Percentiles rank a stretch among this genome's conserved stretches.
Conservation (phyloP, 2,888 invertebrate species). For the Protula sp. region DNA sequence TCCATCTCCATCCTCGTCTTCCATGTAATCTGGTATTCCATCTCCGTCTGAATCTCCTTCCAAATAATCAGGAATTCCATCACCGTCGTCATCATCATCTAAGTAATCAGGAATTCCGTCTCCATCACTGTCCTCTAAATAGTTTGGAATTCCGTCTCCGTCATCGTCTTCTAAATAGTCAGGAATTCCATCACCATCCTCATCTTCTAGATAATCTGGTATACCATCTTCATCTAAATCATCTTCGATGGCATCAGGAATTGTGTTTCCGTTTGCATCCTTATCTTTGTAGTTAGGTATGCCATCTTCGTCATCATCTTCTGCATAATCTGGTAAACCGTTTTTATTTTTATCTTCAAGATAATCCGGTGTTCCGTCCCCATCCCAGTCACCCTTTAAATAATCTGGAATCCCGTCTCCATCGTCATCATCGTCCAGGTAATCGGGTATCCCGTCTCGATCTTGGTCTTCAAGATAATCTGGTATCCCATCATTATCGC, state of each 20-base stretch:
- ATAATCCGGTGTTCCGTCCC: conserved; percentile 39
- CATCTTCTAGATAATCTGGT: conserved; percentile 30
- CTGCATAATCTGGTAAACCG: conserved; percentile 30
- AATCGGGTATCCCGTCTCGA: conserved; percentile 30
- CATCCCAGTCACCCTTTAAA: conserved; percentile 26
- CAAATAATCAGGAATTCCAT: conserved; percentile 34
- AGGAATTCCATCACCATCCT: conserved; percentile 32
- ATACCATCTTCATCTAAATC: conserved; percentile 28
- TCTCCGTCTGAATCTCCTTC: conserved; percentile 24
- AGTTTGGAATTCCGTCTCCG: conserved; percentile 21
- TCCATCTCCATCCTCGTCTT: conserved; percentile 22
- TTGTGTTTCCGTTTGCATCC: conserved; percentile 11
- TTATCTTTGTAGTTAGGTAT: conserved; percentile 25
- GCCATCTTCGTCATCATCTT: conserved; percentile 22
- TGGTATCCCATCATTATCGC: conserved; percentile 29
- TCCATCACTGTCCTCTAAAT: conserved; percentile 20
- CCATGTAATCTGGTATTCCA: conserved; percentile 30
- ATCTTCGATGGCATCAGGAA: conserved; percentile 20
- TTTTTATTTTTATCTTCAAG: conserved; percentile 30
- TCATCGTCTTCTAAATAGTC: conserved; percentile 22
- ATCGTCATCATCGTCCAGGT: conserved; percentile 17
- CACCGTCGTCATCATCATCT: conserved; percentile 35
- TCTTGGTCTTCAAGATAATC: conserved; percentile 21
- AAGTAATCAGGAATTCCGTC: conserved; percentile 22
- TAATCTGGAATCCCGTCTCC: conserved; percentile 29